Evolutionary conservation across 2,888 invertebrate genomes (phyloP), one percentile per base, ranked within the genome.

Genomic region (Pycnomerus fuliginosus): DNA sequence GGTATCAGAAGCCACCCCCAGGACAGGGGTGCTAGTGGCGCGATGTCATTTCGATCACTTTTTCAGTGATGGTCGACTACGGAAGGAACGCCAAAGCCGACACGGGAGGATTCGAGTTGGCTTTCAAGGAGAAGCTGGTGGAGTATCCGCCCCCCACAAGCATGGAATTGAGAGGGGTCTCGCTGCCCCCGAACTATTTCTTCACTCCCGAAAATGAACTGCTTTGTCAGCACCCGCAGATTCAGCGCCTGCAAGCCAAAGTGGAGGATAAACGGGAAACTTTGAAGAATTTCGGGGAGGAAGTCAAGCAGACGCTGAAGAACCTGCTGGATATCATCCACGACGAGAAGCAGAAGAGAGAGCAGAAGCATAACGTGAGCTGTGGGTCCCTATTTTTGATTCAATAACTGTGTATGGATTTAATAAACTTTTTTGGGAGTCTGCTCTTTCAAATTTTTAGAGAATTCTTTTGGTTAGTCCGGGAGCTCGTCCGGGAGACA

Each of bases 91-190:
- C 73, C 1, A 66, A 60, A 13, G 72, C 77, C 1, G 45, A 73
- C 3, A 83, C 83, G 0, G 84, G 84, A 4, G 73, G 72, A 15
- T 84, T 83, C 52, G 79, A 82, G 67, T 37, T 68, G 23, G 44
- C 67, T 8, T 69, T 67, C 42, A 56, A 58, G 46, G 61, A 65
- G 48, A 44, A 54, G 25, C 3, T 49, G 3, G n/a, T 28, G 5
- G 33, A 35, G 11, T 7, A 41, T 4, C 40, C 42, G 8, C 7
- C 28, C 1, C 1, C 5, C 37, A 23, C 10, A 15, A 42, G 25
- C 15, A 23, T 37, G 20, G 31, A 46, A 20, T 31, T 56, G 2
- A 35, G 29, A 3, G 58, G 53, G 14, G 39, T 15, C 2, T 52
- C 52, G 1, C 11, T 55, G 5, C 39, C 41, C 5, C 22, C 32